A percentile compares a stretch with the other conserved stretches of the same genome.
Evolutionary conservation across 2,888 invertebrate species (phyloP).

Genomic region (Punctoribates punctum): DNA sequence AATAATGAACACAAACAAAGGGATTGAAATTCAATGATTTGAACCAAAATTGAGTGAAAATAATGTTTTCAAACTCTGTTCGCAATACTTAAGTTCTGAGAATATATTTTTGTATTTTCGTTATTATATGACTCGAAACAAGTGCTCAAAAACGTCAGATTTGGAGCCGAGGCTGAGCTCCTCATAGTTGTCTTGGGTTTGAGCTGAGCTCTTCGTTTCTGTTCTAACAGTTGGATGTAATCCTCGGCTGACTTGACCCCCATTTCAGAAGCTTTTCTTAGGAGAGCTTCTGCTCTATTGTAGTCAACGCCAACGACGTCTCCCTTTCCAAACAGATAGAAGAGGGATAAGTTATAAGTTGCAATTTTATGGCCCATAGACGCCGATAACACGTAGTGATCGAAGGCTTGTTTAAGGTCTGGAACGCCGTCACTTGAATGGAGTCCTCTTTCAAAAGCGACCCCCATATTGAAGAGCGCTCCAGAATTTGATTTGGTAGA

Average conservation of each 20-base stretch:
- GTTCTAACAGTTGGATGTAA: slow-evolving; percentile 7
- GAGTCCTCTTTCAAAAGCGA: slow-evolving; percentile 38
- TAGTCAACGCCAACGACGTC: neutral
- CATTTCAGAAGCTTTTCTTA: slow-evolving; percentile 3
- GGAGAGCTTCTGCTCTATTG: neutral
- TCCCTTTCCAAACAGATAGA: slow-evolving; percentile 42
- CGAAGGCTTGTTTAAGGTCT: slow-evolving; percentile 29
- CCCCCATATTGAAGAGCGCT: slow-evolving; percentile 42
- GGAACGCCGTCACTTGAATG: slow-evolving; percentile 16
- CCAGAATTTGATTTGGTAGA: slow-evolving; percentile 16
- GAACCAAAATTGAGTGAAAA: neutral
- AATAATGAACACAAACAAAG: neutral
- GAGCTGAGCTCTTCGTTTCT: neutral
- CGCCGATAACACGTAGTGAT: slow-evolving; percentile 38
- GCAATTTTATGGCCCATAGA: slow-evolving; percentile 36
- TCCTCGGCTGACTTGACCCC: slow-evolving; percentile 39
- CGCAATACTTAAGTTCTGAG: neutral
- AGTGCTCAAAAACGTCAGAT: neutral
- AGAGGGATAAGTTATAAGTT: slow-evolving; percentile 41
- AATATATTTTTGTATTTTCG: neutral
- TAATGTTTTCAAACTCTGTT: neutral
- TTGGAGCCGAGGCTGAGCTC: slow-evolving; percentile 7
- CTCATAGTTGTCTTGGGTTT: neutral
- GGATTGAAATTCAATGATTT: neutral
- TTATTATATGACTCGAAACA: slow-evolving; percentile 2